phyloP scores from a whole-genome alignment of 2,888 invertebrate genomes.

The Patella caerulea region DNA sequence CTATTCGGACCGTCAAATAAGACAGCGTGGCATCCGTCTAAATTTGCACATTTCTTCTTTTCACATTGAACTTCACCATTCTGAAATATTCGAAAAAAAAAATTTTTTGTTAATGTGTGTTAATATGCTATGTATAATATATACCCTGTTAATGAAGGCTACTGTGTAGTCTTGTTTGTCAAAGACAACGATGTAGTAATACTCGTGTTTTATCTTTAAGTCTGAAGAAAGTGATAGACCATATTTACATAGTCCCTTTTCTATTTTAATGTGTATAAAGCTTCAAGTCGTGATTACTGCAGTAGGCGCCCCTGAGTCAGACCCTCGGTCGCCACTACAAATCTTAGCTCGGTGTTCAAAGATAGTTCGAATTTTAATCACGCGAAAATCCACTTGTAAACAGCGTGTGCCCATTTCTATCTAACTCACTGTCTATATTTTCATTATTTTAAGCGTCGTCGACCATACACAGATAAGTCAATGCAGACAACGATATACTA shows the following conservation, averaged over 20 bases:
- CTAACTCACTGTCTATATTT: not conserved
- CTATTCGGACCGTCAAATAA: slow-evolving; percentile 79
- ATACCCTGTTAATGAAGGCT: too few species aligned
- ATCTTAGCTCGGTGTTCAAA: slow-evolving; percentile 8
- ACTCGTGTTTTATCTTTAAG: not conserved
- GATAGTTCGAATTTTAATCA: slow-evolving; percentile 27
- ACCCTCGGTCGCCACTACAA: slow-evolving; percentile 8
- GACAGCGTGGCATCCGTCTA: slow-evolving; percentile 87
- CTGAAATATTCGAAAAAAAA: slow-evolving; percentile 73
- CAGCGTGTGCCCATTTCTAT: not conserved
- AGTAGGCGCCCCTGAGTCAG: slow-evolving; percentile 1
- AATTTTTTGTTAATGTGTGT: not conserved
- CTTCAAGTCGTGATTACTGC: not conserved
- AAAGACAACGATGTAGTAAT: too few species aligned
- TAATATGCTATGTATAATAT: too few species aligned
- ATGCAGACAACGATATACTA: too few species aligned
- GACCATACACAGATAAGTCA: too few species aligned
- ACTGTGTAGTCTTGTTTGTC: too few species aligned
- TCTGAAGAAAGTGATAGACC: slow-evolving; percentile 4
- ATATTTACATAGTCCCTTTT: slow-evolving; percentile 5
- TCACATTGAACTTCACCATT: slow-evolving; percentile 72
- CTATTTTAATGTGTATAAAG: not conserved
- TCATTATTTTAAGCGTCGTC: too few species aligned
- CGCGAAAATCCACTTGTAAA: slow-evolving; percentile 13
- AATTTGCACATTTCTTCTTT: slow-evolving; percentile 53